phyloP scores from a whole-genome alignment of 30 jellyfish, hydroid and myxozoan genomes.

The Pseudorhiza aurosa region DNA sequence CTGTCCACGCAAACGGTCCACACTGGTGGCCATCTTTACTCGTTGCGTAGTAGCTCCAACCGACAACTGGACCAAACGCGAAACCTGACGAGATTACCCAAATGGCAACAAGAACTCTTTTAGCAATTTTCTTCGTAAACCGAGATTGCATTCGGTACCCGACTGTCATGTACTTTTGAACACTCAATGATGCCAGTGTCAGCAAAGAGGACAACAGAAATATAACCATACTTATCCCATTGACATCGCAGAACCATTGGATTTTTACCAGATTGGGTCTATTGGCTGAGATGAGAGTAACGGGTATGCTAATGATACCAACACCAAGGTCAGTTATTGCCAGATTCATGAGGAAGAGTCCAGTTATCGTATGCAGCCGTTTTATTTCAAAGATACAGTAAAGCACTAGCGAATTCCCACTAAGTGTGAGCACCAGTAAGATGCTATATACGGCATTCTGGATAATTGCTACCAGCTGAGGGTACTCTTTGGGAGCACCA shows the following conservation, averaged over 20 bases:
- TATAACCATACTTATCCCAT: conserved; percentile 39
- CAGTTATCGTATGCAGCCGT: conserved; percentile 28
- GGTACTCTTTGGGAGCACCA: no score
- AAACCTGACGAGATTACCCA: conserved; percentile 44
- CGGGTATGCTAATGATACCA: conserved; percentile 39
- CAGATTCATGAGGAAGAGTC: conserved; percentile 28
- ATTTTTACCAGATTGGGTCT: not conserved
- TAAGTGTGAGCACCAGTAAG: not conserved
- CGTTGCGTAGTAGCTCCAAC: conserved; percentile 71
- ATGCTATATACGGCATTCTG: not conserved
- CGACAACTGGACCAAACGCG: conserved; percentile 75
- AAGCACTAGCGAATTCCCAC: conserved; percentile 40
- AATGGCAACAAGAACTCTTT: conserved; percentile 1
- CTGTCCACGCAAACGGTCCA: conserved; percentile 40
- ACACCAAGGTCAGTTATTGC: conserved; percentile 63
- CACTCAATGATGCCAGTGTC: conserved; percentile 41
- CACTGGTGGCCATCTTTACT: conserved; percentile 55
- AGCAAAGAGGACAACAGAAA: conserved; percentile 35
- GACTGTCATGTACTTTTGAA: conserved; percentile 40
- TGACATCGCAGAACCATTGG: conserved; percentile 33
- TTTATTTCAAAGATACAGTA: conserved; percentile 4
- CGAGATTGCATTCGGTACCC: conserved; percentile 19
- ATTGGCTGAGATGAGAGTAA: conserved; percentile 22
- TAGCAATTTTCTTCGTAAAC: not conserved
- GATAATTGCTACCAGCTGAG: not conserved